phyloP scores from a whole-genome alignment of 2,797 vertebrate genomes.

The Rhinophrynus dorsalis region DNA sequence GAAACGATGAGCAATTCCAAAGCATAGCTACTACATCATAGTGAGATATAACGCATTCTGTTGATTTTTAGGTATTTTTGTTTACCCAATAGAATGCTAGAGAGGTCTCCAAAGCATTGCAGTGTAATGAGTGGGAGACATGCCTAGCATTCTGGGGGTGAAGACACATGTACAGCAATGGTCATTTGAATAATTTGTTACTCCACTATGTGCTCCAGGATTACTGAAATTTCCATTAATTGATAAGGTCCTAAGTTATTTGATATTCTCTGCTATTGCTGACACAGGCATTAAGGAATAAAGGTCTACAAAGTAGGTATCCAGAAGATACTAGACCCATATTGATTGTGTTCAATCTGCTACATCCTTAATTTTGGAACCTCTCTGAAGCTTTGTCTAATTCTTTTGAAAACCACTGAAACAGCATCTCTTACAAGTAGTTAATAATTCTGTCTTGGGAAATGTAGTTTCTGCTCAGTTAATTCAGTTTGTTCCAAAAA shows the following conservation, averaged over 20 bases:
- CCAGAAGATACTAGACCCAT: neutral
- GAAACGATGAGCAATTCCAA: too few relatives aligned
- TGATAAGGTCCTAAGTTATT: neutral
- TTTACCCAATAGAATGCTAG: too few relatives aligned
- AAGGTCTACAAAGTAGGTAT: neutral
- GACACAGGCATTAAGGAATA: neutral
- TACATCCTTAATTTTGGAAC: constrained; percentile 13
- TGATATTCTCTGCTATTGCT: neutral
- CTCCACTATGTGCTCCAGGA: too few relatives aligned
- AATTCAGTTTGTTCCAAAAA: neutral
- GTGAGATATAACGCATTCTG: too few relatives aligned
- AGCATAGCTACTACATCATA: too few relatives aligned
- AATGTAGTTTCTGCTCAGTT: constrained; percentile 3
- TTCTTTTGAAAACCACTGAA: neutral
- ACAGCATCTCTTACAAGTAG: neutral
- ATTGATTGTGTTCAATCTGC: constrained; percentile 32
- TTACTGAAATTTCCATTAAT: too few relatives aligned
- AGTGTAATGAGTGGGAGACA: too few relatives aligned
- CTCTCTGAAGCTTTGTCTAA: neutral
- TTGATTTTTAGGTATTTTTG: too few relatives aligned
- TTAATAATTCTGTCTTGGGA: neutral
- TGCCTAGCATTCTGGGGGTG: too few relatives aligned
- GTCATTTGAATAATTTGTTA: too few relatives aligned
- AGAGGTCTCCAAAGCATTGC: too few relatives aligned
- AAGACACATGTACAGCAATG: too few relatives aligned